Conservation (phyloP, 2,113 vertebrate genomes). For the Silurus asotus region DNA sequence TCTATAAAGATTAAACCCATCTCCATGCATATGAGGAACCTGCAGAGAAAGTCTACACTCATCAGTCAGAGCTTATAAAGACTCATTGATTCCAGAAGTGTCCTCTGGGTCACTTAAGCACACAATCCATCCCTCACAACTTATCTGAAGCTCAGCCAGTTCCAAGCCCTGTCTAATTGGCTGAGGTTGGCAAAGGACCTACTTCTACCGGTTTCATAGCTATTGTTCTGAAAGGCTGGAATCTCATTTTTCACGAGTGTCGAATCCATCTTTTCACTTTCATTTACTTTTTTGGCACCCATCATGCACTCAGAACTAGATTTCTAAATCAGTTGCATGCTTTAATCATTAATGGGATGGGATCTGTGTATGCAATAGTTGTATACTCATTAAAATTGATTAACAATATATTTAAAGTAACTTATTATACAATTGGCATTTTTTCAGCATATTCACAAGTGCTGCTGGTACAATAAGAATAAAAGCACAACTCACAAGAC, state of each 20-base stretch:
- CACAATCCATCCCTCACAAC: slow-evolving; percentile 51
- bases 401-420: background rate
- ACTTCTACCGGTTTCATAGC: slow-evolving; percentile 29
- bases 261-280: slow-evolving; percentile 30
- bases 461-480: background rate
- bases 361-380: background rate
- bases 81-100: slow-evolving; percentile 49
- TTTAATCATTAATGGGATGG: background rate
- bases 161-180: slow-evolving; percentile 54
- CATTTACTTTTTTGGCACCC: slow-evolving; percentile 31
- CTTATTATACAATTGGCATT: background rate
- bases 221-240: slow-evolving; percentile 41
- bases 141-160: slow-evolving; percentile 56
- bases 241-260: slow-evolving; percentile 42
- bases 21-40: slow-evolving; percentile 39
- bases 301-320: background rate
- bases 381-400: background rate
- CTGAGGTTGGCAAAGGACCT: slow-evolving; percentile 42
- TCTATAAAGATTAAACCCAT: background rate
- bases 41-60: slow-evolving; percentile 55
- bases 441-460: background rate
- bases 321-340: slow-evolving; percentile 24
- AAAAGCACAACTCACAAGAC: slow-evolving; percentile 19
- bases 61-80: slow-evolving; percentile 57
- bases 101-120: slow-evolving; percentile 34